Percentiles rank a stretch among this genome's conserved stretches.
These are phyloP conservation scores for Peromyscus aztecus DNA, from an alignment of 2,797 vertebrate species.

Conservation along the genomic window DNA sequence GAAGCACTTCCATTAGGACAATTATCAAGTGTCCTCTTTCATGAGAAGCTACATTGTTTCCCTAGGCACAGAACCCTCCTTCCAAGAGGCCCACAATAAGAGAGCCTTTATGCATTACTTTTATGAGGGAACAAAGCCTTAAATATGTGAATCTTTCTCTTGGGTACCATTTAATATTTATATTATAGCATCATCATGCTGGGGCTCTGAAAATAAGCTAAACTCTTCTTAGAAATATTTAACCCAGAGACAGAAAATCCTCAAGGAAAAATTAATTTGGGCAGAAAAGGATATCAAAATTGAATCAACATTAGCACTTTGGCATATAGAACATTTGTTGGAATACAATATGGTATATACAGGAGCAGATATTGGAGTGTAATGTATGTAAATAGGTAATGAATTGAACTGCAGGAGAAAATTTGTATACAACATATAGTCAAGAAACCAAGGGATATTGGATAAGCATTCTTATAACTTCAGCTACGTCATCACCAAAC, in stretches of 20 bases:
- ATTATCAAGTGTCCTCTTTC: background rate
- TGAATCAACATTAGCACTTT: slow-evolving; percentile 7
- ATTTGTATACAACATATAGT: background rate
- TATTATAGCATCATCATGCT: background rate
- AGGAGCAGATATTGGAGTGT: background rate
- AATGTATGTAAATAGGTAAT: background rate
- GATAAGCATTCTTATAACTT: background rate
- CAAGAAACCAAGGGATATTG: background rate
- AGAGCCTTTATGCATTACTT: background rate
- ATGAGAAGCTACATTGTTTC: background rate
- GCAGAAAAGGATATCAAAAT: background rate
- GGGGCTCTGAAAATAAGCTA: background rate
- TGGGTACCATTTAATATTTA: background rate
- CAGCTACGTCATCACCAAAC: background rate
- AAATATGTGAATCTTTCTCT: background rate
- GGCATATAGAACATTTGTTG: background rate
- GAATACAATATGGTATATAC: background rate
- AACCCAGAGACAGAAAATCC: background rate
- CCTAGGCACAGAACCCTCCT: background rate
- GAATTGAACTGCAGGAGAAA: background rate
- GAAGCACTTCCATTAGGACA: background rate
- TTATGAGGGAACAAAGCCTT: background rate
- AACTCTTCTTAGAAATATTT: slow-evolving; percentile 30
- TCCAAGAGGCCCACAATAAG: background rate
- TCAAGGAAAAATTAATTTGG: slow-evolving; percentile 42